A percentile compares a stretch with the other conserved stretches of the same genome.
phyloP scores from a whole-genome alignment of 2,113 vertebrate species.

The Oreocharis arfaki region DNA sequence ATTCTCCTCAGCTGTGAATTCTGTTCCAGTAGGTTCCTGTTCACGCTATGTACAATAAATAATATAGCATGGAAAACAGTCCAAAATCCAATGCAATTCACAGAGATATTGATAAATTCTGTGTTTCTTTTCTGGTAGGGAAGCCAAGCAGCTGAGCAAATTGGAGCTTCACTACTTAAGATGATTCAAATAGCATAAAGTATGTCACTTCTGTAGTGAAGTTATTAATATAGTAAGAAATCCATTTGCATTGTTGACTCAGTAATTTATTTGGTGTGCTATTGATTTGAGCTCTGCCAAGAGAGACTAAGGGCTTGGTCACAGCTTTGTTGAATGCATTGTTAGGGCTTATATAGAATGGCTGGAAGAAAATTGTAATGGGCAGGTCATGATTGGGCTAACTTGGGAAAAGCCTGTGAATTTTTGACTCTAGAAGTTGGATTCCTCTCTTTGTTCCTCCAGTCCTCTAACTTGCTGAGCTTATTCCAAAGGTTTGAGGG shows the following conservation, averaged over 20 bases:
- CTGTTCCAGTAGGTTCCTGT: neutral
- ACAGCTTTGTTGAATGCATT: neutral
- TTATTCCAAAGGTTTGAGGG: neutral
- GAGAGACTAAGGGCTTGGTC: neutral
- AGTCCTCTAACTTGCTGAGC: neutral
- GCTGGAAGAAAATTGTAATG: neutral
- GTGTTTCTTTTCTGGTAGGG: neutral
- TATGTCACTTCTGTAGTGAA: neutral
- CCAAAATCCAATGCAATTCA: neutral
- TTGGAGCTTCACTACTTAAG: neutral
- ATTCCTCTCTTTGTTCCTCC: neutral
- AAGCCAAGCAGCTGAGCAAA: neutral
- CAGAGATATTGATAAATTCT: neutral
- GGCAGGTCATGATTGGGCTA: neutral
- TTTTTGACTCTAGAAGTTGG: neutral
- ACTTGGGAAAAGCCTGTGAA: neutral
- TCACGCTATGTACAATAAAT: neutral
- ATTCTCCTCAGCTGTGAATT: neutral
- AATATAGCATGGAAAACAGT: neutral
- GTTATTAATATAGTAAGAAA: neutral
- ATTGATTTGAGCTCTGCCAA: neutral
- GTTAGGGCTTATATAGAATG: neutral
- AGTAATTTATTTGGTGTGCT: neutral
- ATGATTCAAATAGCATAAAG: conserved; percentile 8
- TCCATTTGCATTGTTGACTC: neutral